Evolutionary conservation across 2,888 invertebrate genomes (phyloP).

Genomic region (Epicampocera succincta): DNA sequence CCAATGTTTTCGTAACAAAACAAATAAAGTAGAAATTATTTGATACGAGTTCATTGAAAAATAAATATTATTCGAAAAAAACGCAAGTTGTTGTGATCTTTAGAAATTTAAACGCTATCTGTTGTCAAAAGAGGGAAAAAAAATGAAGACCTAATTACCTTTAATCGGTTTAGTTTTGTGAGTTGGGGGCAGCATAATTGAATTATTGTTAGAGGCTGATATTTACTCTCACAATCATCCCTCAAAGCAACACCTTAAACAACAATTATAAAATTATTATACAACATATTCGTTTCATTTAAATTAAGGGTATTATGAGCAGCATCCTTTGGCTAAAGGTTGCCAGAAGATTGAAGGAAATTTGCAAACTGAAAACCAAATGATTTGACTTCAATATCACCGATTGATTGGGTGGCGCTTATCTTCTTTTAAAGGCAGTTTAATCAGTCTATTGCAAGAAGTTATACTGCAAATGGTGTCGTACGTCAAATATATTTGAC

Average conservation of each 20-base stretch:
- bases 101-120: slow-evolving; percentile 33
- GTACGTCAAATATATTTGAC: too few relatives aligned
- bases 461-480: too few relatives aligned
- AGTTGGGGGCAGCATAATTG: slow-evolving; percentile 45
- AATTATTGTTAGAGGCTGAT: slow-evolving; percentile 26
- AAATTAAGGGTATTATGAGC: too few relatives aligned
- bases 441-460: too few relatives aligned
- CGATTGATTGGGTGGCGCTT: too few relatives aligned
- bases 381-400: too few relatives aligned
- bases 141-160: slow-evolving; percentile 57
- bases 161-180: slow-evolving; percentile 58
- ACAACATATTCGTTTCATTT: too few relatives aligned
- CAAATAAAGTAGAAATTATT: slow-evolving; percentile 20
- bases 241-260: slow-evolving; percentile 50
- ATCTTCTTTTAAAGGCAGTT: too few relatives aligned
- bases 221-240: slow-evolving; percentile 37
- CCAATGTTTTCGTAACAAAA: slow-evolving; percentile 32
- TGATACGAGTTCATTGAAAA: slow-evolving; percentile 5
- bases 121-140: neutral
- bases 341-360: too few relatives aligned
- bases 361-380: too few relatives aligned
- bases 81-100: slow-evolving; percentile 54
- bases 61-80: slow-evolving; percentile 25
- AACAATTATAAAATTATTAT: slow-evolving; percentile 25
- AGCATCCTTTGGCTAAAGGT: too few relatives aligned